phyloP scores from a whole-genome alignment of 2,113 vertebrate species.

The Eulacestoma nigropectus region DNA sequence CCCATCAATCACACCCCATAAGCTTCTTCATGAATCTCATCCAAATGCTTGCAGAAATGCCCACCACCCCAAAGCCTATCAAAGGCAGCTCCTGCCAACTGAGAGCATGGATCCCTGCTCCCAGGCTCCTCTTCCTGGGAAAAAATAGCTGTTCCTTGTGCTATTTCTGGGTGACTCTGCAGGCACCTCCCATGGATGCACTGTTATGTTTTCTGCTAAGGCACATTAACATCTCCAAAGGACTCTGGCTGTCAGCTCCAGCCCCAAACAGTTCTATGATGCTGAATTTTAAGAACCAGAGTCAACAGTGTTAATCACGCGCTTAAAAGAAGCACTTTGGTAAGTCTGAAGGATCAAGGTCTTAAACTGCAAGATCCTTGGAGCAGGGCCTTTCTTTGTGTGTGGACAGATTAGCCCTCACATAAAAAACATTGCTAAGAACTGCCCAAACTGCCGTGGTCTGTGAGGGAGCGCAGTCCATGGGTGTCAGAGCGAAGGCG shows the following conservation, averaged over 20 bases:
- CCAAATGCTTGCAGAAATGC: neutral
- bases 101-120: neutral
- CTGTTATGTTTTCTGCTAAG: constrained; percentile 34
- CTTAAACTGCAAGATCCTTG: constrained; percentile 8
- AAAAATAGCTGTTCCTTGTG: constrained; percentile 41
- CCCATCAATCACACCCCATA: neutral
- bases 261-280: constrained; percentile 8
- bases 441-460: neutral
- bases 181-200: constrained; percentile 46
- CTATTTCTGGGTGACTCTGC: constrained; percentile 43
- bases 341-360: constrained; percentile 29
- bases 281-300: constrained; percentile 52
- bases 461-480: neutral
- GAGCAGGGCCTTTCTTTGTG: neutral
- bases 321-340: neutral
- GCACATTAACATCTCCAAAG: constrained; percentile 42
- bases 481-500: neutral
- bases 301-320: constrained; percentile 19
- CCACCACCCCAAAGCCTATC: neutral
- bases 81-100: neutral
- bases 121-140: constrained; percentile 20
- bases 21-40: neutral
- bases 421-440: neutral
- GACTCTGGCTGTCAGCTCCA: constrained; percentile 32
- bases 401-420: neutral